These are phyloP conservation scores for Matsumyia berberina DNA, from an alignment of 2,888 invertebrate genomes.

Conservation along the genomic window DNA sequence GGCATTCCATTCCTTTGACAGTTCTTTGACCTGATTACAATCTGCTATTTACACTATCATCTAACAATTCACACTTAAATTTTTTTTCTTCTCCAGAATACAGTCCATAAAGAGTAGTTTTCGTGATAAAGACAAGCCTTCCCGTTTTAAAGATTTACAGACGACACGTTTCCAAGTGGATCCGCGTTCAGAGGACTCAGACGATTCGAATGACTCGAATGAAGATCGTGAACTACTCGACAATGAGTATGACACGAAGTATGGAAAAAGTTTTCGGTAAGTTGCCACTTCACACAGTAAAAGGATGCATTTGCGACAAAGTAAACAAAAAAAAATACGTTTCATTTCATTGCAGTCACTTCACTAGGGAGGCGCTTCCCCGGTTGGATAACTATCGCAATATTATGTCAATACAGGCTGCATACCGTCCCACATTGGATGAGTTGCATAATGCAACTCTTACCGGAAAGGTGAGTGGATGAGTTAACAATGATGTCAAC, in stretches of 20 bases:
- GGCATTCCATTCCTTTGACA: too few species aligned
- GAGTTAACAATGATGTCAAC: too few species aligned
- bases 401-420: slow-evolving; percentile 94
- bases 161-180: slow-evolving; percentile 87
- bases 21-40: too few species aligned
- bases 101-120: slow-evolving; percentile 87
- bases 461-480: slow-evolving; percentile 89
- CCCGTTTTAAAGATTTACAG: slow-evolving; percentile 86
- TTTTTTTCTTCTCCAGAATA: slow-evolving; percentile 77
- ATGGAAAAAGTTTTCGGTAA: slow-evolving; percentile 92
- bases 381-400: slow-evolving; percentile 95
- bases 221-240: slow-evolving; percentile 85
- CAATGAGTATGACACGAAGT: slow-evolving; percentile 88
- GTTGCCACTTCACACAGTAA: slow-evolving; percentile 32
- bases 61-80: neutral
- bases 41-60: too few species aligned
- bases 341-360: slow-evolving; percentile 86
- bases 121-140: slow-evolving; percentile 87
- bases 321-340: neutral
- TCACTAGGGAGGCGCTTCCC: slow-evolving; percentile 94
- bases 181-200: slow-evolving; percentile 82
- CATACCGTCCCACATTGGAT: slow-evolving; percentile 93
- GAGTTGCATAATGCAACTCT: slow-evolving; percentile 94
- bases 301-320: neutral
- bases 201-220: slow-evolving; percentile 84